These are phyloP conservation scores for Proterorhinus semilunaris DNA, from an alignment of 2,113 vertebrate genomes.

Conservation along the genomic window DNA sequence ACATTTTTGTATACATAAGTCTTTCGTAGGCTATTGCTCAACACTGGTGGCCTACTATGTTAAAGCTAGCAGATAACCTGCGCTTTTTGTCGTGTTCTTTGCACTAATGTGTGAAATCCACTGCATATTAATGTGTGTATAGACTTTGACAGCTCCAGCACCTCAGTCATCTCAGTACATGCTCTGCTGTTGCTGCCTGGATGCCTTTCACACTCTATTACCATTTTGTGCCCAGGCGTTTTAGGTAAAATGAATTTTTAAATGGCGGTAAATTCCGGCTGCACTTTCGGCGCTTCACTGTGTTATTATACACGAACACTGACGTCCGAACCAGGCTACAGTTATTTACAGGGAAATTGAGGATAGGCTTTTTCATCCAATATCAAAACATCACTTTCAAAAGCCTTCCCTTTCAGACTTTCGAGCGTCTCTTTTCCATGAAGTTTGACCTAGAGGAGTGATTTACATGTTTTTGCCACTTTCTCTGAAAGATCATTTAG, in stretches of 20 bases:
- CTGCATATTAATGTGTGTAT: conserved; percentile 8
- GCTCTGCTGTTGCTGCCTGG: conserved; percentile 8
- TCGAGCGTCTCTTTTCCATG: conserved; percentile 1
- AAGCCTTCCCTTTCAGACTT: background rate
- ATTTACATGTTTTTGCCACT: background rate
- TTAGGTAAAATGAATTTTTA: conserved; percentile 16
- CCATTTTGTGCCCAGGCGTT: conserved; percentile 17
- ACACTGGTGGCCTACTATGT: background rate
- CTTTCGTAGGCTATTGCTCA: background rate
- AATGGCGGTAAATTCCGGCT: conserved; percentile 13
- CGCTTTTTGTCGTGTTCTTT: conserved; percentile 8
- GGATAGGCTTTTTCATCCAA: background rate
- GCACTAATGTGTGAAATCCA: conserved; percentile 26
- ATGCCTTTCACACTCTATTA: conserved; percentile 11
- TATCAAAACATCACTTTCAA: conserved; percentile 6
- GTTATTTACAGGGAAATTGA: conserved; percentile 20
- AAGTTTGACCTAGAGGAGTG: background rate
- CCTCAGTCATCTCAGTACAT: conserved; percentile 13
- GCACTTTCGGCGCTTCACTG: conserved; percentile 2
- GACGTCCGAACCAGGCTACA: background rate
- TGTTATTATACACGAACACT: background rate
- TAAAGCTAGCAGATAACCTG: conserved; percentile 7
- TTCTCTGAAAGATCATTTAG: background rate
- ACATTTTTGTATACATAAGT: background rate
- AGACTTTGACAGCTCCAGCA: conserved; percentile 16